phyloP scores from a whole-genome alignment of 2,113 vertebrate species.

The Erythrocercus mccallii region DNA sequence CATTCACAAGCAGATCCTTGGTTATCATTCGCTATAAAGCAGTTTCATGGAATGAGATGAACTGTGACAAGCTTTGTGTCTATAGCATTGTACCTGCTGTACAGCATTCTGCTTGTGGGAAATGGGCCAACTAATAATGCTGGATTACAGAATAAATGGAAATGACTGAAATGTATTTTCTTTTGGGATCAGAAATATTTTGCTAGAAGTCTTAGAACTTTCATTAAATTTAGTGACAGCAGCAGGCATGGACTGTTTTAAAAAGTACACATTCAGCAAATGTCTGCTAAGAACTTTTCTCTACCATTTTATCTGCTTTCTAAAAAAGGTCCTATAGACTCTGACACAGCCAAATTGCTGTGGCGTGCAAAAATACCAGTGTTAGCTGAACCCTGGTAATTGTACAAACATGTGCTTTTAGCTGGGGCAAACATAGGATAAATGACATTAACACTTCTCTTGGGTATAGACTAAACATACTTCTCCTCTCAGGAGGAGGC shows the following conservation, averaged over 20 bases:
- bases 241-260: not conserved
- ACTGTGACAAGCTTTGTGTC: not conserved
- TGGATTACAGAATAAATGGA: not conserved
- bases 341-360: slow-evolving; percentile 27
- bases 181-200: not conserved
- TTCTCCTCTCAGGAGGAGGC: not conserved
- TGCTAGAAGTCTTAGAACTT: not conserved
- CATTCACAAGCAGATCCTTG: not conserved
- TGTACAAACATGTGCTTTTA: not conserved
- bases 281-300: not conserved
- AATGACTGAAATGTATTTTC: not conserved
- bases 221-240: not conserved
- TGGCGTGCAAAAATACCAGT: slow-evolving; percentile 33
- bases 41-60: not conserved
- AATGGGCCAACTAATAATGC: not conserved
- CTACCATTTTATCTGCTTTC: slow-evolving; percentile 32
- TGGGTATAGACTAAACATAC: not conserved
- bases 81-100: not conserved
- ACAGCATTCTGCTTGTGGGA: not conserved
- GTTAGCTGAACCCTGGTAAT: slow-evolving; percentile 15
- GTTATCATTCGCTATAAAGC: not conserved
- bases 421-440: slow-evolving; percentile 7
- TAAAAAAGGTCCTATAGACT: not conserved
- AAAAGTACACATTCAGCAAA: not conserved
- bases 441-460: slow-evolving; percentile 12